Conservation (phyloP, 2,113 vertebrate genomes). For the Passer domesticus region DNA sequence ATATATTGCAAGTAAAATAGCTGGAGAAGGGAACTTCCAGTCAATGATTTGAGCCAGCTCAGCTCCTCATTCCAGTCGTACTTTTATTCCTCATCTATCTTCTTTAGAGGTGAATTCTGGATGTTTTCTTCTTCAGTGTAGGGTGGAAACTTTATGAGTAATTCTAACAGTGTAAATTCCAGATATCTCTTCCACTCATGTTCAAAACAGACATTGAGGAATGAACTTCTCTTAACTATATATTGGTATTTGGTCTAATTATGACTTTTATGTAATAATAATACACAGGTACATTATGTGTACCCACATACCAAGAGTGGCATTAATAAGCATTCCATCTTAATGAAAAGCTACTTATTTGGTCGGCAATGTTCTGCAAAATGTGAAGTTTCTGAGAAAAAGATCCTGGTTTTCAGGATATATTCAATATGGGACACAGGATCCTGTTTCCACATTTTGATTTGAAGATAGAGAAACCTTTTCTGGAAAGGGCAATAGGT, state of each 20-base stretch:
- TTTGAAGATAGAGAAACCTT: slow-evolving; percentile 39
- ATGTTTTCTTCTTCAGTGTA: background rate
- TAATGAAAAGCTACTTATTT: background rate
- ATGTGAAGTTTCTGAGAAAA: background rate
- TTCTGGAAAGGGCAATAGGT: background rate
- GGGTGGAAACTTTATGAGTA: background rate
- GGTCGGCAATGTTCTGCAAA: background rate
- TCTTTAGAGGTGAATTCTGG: background rate
- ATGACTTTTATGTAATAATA: background rate
- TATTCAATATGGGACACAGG: background rate
- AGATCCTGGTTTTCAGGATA: slow-evolving; percentile 50
- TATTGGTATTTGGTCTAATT: background rate
- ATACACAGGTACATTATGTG: background rate
- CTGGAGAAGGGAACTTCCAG: background rate
- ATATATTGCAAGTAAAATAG: background rate
- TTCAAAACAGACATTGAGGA: background rate
- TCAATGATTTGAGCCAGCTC: background rate
- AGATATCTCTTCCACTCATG: background rate
- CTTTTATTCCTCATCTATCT: background rate
- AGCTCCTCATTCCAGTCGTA: background rate
- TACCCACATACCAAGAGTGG: background rate
- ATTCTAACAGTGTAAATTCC: background rate
- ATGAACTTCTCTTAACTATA: background rate
- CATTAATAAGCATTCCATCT: background rate
- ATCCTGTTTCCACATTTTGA: slow-evolving; percentile 26